Evolutionary conservation across 2,797 vertebrate genomes (phyloP).

Genomic region (Tapirus indicus): DNA sequence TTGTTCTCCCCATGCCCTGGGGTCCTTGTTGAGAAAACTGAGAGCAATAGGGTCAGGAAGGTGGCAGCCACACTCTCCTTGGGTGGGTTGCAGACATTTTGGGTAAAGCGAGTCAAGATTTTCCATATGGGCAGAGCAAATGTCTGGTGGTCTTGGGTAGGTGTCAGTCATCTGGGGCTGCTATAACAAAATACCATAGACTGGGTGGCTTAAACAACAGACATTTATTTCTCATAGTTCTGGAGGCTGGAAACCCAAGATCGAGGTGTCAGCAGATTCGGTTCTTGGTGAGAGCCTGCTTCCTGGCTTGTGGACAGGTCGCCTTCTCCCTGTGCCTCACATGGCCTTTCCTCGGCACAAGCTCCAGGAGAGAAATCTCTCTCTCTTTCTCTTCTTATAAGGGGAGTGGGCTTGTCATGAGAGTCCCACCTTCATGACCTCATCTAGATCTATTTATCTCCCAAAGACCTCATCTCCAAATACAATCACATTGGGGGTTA

Average conservation of each 20-base stretch:
- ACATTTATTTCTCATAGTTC: not conserved
- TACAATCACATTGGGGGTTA: not conserved
- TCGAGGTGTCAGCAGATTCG: not conserved
- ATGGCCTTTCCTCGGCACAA: not conserved
- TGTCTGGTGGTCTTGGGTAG: not conserved
- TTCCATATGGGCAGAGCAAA: fast-evolving
- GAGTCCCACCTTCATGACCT: not conserved
- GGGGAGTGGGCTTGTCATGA: not conserved
- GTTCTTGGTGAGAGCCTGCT: not conserved
- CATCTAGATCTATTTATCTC: not conserved
- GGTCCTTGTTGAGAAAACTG: not conserved
- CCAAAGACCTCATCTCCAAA: not conserved
- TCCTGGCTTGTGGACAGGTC: not conserved
- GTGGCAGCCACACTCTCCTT: not conserved
- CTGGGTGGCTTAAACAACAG: not conserved
- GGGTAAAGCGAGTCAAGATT: not conserved
- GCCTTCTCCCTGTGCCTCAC: not conserved
- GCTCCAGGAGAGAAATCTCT: not conserved
- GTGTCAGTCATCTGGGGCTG: too few relatives aligned
- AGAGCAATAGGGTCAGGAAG: not conserved
- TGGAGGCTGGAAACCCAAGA: not conserved
- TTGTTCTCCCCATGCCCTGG: too few relatives aligned
- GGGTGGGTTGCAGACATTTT: not conserved
- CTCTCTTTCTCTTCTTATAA: not conserved
- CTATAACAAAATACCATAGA: not conserved